Evolutionary conservation across 53 echinoderm and acorn worm genomes (phyloP).

Genomic region (Patiria pectinifera): DNA sequence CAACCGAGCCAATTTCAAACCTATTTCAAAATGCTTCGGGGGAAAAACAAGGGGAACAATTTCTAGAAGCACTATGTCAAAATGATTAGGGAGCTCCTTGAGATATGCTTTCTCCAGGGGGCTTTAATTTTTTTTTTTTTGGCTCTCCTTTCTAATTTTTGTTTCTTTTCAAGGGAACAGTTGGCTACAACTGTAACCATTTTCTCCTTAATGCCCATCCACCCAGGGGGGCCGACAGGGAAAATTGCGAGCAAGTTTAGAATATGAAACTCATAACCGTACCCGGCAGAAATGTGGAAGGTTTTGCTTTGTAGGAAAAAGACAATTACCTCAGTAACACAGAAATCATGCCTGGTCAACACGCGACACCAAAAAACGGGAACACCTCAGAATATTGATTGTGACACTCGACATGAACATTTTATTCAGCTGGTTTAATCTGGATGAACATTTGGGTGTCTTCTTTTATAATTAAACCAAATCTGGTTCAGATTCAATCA

Average conservation of each 20-base stretch:
- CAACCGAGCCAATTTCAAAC: constrained; percentile 64
- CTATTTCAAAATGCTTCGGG: constrained; percentile 63
- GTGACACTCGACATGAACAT: not conserved
- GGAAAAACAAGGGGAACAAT: constrained; percentile 60
- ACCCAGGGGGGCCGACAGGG: constrained; percentile 14
- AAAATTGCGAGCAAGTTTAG: constrained; percentile 49
- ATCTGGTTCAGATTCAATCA: not conserved
- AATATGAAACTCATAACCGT: constrained; percentile 60
- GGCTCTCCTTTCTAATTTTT: not conserved
- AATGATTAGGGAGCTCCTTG: constrained; percentile 60
- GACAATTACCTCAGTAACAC: constrained; percentile 8
- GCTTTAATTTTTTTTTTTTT: constrained; percentile 21
- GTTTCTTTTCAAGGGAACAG: not conserved
- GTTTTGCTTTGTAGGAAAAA: not conserved
- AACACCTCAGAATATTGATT: not conserved
- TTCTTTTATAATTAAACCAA: not conserved
- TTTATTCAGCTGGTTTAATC: not conserved
- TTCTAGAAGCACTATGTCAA: constrained; percentile 65
- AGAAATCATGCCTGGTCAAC: not conserved
- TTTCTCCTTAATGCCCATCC: constrained; percentile 9
- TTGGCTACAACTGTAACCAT: constrained; percentile 2
- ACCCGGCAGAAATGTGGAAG: not conserved
- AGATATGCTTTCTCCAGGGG: constrained; percentile 35
- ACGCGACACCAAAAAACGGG: not conserved
- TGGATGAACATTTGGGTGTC: not conserved